Base-by-base conservation (phyloP, 2,113 vertebrate species). In the Bos indicus region DNA sequence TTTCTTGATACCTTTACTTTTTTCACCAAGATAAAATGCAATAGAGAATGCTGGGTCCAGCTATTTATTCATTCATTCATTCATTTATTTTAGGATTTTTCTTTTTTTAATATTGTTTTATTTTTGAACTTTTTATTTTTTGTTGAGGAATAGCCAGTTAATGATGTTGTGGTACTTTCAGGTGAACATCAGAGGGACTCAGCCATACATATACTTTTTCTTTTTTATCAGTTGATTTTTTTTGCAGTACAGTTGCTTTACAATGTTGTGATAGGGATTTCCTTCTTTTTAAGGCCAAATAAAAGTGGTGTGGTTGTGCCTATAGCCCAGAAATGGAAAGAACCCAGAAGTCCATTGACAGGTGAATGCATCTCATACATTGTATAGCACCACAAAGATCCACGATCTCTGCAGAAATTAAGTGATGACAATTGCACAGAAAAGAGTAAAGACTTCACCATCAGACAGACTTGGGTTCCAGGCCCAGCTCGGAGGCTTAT, bases 391-490 rank as follows among this genome's bases (percentile, higher is more conserved):
- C 48, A 14, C 2, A 0, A 3, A 81, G 59, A 33, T 6, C 16
- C 33, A 11, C 0, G 3, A 48, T 13, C 10, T 33, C 40, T 12
- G 16, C 4, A 25, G 23, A 30, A 51, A n/a, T 7, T 26, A 1
- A 25, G 4, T 1, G 5, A 17, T 5, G 14, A 10, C 11, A 6
- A 4, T 7, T 17, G 30, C 10, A 0, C 0, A 2, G 78, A 80
- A 8, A 19, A 52, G 28, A 23, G 8, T 3, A 11, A 36, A 33
- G 16, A 3, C 48, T 3, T 26, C 21, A 2, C 60, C 28, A 0
- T 59, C 15, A 5, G 43, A 6, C 0, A 9, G 30, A 23, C 23
- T 0, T 51, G 17, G 48, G n/a, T 19, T 28, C 87, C 25, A 23
- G 28, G 23, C 51, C 43, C 48, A 54, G 28, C 28, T 36, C 7